phyloP scores from a whole-genome alignment of 2,888 invertebrate species.

The Apamea anceps region DNA sequence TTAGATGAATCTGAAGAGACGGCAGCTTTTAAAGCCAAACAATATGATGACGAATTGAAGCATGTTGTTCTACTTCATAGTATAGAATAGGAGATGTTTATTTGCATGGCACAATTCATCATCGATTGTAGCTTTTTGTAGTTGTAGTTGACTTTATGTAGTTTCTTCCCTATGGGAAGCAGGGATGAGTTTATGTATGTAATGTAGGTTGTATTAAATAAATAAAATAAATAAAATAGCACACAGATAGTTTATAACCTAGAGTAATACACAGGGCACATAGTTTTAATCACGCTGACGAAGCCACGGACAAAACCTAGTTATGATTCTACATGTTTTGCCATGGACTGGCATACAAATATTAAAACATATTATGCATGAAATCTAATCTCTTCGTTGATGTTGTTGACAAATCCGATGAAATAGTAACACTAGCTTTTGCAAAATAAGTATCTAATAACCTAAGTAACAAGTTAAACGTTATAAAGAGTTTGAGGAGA shows the following conservation, averaged over 20 bases:
- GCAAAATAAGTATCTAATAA: slow-evolving; percentile 14
- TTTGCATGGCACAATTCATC: background rate
- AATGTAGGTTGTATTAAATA: no score
- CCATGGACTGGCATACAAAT: background rate
- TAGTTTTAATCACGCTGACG: background rate
- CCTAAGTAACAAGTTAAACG: slow-evolving; percentile 35
- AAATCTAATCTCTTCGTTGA: background rate
- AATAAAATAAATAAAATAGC: no score
- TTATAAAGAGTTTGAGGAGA: slow-evolving; percentile 29
- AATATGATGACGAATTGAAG: background rate
- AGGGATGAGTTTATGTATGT: background rate
- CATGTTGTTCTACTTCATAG: background rate
- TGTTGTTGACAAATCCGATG: background rate
- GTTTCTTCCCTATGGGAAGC: no score
- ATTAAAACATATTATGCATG: background rate
- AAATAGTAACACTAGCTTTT: background rate
- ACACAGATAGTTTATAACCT: background rate
- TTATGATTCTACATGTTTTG: background rate
- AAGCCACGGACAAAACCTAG: background rate
- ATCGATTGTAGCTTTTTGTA: background rate
- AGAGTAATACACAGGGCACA: no score
- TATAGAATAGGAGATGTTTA: no score
- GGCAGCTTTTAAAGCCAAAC: background rate
- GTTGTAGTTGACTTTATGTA: no score
- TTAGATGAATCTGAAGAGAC: background rate